phyloP scores from a whole-genome alignment of 2,888 invertebrate species.

The Stratiomys singularior region DNA sequence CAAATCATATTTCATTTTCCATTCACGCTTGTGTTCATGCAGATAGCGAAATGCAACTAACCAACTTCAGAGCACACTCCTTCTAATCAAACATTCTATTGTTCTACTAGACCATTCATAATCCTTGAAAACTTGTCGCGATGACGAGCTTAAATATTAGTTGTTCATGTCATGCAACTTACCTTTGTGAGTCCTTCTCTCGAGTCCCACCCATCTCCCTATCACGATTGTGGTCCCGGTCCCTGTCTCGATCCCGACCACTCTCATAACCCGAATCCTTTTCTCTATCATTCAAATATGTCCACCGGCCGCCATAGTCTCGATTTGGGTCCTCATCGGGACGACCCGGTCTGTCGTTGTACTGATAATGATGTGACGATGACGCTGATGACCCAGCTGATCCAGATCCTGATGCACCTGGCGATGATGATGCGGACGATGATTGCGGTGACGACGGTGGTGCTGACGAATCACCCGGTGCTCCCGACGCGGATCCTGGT shows the following conservation, averaged over 20 bases:
- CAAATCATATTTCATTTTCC: too few species aligned
- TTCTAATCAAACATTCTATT: constrained; percentile 29
- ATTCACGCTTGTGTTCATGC: neutral
- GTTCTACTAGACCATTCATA: constrained; percentile 5
- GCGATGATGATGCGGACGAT: constrained; percentile 50
- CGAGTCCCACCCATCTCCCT: constrained; percentile 47
- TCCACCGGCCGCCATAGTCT: constrained; percentile 55
- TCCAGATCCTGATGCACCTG: constrained; percentile 48
- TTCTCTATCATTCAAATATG: constrained; percentile 55
- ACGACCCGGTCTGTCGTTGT: constrained; percentile 29
- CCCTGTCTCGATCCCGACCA: constrained; percentile 54
- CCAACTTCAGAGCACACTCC: too few species aligned
- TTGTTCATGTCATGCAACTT: constrained; percentile 56
- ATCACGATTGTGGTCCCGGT: constrained; percentile 14
- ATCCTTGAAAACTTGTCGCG: neutral
- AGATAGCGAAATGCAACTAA: neutral
- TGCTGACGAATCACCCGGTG: constrained; percentile 42
- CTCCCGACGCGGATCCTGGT: constrained; percentile 46
- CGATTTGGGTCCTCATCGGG: constrained; percentile 51
- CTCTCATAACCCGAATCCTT: constrained; percentile 54
- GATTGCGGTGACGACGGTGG: constrained; percentile 51
- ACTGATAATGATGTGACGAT: constrained; percentile 46
- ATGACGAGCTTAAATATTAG: constrained; percentile 38
- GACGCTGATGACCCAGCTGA: constrained; percentile 50
- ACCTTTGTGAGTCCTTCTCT: constrained; percentile 59